Base-by-base conservation (phyloP, 1,140 invertebrate species). In the Nomia melanderi region DNA sequence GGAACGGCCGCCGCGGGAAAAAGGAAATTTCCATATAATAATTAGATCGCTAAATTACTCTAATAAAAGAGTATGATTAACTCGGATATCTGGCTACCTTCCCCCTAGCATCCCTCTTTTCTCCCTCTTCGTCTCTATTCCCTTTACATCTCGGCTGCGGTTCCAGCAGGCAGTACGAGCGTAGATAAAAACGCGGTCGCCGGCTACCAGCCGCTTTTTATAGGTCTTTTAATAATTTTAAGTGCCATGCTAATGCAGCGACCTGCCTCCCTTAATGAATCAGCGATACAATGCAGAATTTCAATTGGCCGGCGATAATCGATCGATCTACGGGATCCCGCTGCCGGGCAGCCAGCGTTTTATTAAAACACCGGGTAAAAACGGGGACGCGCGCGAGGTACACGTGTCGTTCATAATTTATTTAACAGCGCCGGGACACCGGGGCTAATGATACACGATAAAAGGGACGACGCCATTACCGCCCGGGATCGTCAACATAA, bases 21-120 rank as follows among this genome's bases (percentile, higher is more conserved):
- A 67, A 71, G 79, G 82, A 88, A 86, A 88, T 87, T 87, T 89
- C 86, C 85, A 88, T 88, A 83, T 84, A 85, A 87, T 89, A 89
- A 89, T 89, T 89, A 89, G 86, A 86, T 87, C 80, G 83, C 79
- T 80, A 81, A 88, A 89, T 87, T 86, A 84, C 79, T 80, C 60
- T 81, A 86, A 87, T 87, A 88, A 89, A 87, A 85, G 86, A 82
- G 83, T 85, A 88, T 85, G 85, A 88, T 84, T 84, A 84, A 84
- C 69, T 84, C 72, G 82, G 77, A 77, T 83, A 77, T 83, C 81
- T 67, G 77, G 64, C 80, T 72, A 72, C 72, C 62, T 57, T 39
- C 65, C 70, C n/a, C n/a, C n/a, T n/a, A n/a, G n/a, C n/a, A n/a
- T n/a, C n/a, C n/a, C n/a, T n/a, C n/a, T n/a, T n/a, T 74, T 44